These are phyloP conservation scores for Okamejei kenojei DNA, from an alignment of 2,797 vertebrate species.

Conservation along the genomic window DNA sequence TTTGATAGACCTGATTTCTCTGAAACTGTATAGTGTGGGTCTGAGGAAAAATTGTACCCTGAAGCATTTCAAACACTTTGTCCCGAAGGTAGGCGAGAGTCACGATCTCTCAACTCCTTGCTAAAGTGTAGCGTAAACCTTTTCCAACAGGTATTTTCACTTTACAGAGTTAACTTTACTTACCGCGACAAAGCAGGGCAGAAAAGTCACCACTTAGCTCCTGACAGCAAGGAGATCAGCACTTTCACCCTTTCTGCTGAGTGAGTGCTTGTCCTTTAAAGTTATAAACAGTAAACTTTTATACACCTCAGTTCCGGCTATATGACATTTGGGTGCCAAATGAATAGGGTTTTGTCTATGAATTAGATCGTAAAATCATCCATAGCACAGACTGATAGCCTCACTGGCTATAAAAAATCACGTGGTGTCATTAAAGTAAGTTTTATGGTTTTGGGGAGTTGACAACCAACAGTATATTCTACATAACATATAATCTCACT, in stretches of 20 bases:
- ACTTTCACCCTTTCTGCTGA: constrained; percentile 69
- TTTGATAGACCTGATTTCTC: neutral
- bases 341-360: constrained; percentile 98
- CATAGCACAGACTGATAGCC: constrained; percentile 96
- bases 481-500: constrained; percentile 99
- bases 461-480: constrained; percentile 97
- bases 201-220: constrained; percentile 62
- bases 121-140: constrained; percentile 33
- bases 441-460: constrained; percentile 99
- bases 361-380: constrained; percentile 99
- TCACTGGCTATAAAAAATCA: constrained; percentile 99
- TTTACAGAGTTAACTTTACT: constrained; percentile 60
- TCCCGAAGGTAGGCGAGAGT: constrained; percentile 33
- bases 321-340: constrained; percentile 97
- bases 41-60: neutral
- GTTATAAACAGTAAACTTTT: constrained; percentile 93
- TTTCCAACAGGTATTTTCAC: constrained; percentile 36
- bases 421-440: constrained; percentile 99
- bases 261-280: constrained; percentile 72
- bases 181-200: constrained; percentile 61
- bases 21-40: neutral
- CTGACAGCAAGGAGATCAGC: constrained; percentile 68
- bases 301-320: constrained; percentile 86
- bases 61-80: constrained; percentile 30
- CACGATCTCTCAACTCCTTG: constrained; percentile 20